Evolutionary conservation across 2,797 vertebrate species (phyloP).

Genomic region (Jordanella pulchra): DNA sequence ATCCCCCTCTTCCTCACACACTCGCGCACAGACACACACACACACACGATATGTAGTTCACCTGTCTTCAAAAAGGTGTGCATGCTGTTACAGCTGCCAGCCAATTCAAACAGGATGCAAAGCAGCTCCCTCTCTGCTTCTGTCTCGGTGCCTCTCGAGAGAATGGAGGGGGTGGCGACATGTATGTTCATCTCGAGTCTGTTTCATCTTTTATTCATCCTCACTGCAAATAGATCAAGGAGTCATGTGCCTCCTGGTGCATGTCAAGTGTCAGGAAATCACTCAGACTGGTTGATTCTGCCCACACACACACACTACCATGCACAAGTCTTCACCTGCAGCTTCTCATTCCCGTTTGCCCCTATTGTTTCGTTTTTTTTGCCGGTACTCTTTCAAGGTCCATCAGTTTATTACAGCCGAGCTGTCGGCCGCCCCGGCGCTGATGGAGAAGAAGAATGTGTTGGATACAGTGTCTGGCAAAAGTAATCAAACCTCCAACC

Average conservation of each 20-base stretch:
- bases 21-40: constrained; percentile 19
- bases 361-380: constrained; percentile 33
- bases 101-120: constrained; percentile 81
- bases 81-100: constrained; percentile 73
- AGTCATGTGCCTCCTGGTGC: constrained; percentile 70
- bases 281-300: constrained; percentile 69
- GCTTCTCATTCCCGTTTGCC: constrained; percentile 36
- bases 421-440: constrained; percentile 48
- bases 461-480: not conserved
- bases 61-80: constrained; percentile 76
- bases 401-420: constrained; percentile 30
- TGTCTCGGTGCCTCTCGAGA: constrained; percentile 9
- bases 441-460: constrained; percentile 52
- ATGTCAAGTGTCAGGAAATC: constrained; percentile 78
- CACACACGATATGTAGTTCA: constrained; percentile 62
- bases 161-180: constrained; percentile 63
- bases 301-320: constrained; percentile 35
- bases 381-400: constrained; percentile 29
- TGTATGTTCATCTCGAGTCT: constrained; percentile 70
- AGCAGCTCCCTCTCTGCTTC: constrained; percentile 53
- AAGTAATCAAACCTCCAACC: not conserved
- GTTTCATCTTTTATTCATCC: constrained; percentile 81
- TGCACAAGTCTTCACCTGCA: constrained; percentile 42
- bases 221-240: constrained; percentile 75
- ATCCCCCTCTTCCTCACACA: constrained; percentile 40